Evolutionary conservation across 35 echinoderm and acorn worm genomes (phyloP), one percentile per base, ranked within the genome.

Genomic region (Acanthaster planci): DNA sequence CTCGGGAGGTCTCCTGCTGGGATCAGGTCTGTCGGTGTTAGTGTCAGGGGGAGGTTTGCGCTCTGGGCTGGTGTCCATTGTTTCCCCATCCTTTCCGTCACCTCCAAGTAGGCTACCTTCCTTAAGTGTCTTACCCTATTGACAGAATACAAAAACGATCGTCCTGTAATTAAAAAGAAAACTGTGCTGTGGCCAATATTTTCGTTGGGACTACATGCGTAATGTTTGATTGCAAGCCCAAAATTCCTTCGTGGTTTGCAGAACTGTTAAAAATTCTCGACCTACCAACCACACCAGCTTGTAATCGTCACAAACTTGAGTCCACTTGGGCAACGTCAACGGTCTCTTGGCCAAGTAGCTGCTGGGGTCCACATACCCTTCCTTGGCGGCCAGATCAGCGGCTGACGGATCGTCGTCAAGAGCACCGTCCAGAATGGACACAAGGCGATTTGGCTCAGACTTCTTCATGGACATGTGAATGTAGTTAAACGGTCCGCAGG

Each of bases 271-370:
- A 2, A 68, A 0, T 79, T 30, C 38, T 60, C 22, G 36, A 38
- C 26, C 29, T 50, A 85, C 83, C 83, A 26, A 23, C 55, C 55
- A 64, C 7, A 76, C 83, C 15, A 85, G 5, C 34, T 40, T 72
- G 60, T 38, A 85, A 32, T 85, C 83, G 42, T 85, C 83, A 85
- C 83, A 85, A 31, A 50, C 83, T 76, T 85, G 83, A 15, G 68
- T 52, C 83, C 83, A 85, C 40, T 85, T 21, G 6, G 83, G 83
- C 17, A 27, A 42, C 17, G 37, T 37, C 8, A 85, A 31, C 4
- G 59, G 59, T 40, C 83, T 6, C 27, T 38, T 38, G 1, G 23
- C 83, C 34, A 85, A 21, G 44, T 76, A 85, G 23, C 75, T 76
- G 17, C 27, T 44, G 7, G 83, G 83, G 34, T 85, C 83, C 8